These are phyloP conservation scores for Neomorphus geoffroyi DNA, from an alignment of 2,797 vertebrate genomes.

Conservation along the genomic window DNA sequence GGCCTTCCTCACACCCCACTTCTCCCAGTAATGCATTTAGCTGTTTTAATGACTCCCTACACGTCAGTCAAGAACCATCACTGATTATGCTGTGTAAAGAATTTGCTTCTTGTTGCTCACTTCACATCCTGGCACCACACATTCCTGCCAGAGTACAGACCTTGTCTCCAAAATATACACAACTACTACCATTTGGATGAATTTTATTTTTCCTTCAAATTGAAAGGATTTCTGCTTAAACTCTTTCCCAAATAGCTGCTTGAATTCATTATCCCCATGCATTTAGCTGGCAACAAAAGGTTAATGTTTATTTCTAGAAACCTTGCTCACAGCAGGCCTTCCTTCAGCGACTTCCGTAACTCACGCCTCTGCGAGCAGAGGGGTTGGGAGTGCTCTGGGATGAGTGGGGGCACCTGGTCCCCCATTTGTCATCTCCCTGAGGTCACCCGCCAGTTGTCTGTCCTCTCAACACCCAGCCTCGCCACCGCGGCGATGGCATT, in stretches of 20 bases:
- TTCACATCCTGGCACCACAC: not conserved
- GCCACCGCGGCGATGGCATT: slow-evolving; percentile 74
- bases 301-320: slow-evolving; percentile 64
- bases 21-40: not conserved
- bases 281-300: slow-evolving; percentile 12
- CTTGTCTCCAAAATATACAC: rapidly evolving
- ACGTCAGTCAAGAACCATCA: not conserved
- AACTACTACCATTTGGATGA: not conserved
- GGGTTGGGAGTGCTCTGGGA: slow-evolving; percentile 21
- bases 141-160: not conserved
- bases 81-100: not conserved
- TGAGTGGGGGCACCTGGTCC: slow-evolving; percentile 83
- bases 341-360: slow-evolving; percentile 76
- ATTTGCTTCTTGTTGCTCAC: not conserved
- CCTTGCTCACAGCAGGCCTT: slow-evolving; percentile 78
- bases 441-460: slow-evolving; percentile 86
- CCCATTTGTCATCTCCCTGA: slow-evolving; percentile 86
- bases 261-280: not conserved
- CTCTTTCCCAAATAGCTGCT: not conserved
- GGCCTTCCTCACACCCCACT: not conserved
- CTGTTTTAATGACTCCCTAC: not conserved
- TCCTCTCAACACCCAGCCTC: slow-evolving; percentile 82
- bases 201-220: not conserved
- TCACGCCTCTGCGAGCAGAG: slow-evolving; percentile 27
- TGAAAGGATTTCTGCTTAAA: not conserved